A percentile compares a stretch with the other conserved stretches of the same genome.
These are phyloP conservation scores for Cercocebus atys DNA, from an alignment of 2,113 vertebrate species.

Conservation along the genomic window DNA sequence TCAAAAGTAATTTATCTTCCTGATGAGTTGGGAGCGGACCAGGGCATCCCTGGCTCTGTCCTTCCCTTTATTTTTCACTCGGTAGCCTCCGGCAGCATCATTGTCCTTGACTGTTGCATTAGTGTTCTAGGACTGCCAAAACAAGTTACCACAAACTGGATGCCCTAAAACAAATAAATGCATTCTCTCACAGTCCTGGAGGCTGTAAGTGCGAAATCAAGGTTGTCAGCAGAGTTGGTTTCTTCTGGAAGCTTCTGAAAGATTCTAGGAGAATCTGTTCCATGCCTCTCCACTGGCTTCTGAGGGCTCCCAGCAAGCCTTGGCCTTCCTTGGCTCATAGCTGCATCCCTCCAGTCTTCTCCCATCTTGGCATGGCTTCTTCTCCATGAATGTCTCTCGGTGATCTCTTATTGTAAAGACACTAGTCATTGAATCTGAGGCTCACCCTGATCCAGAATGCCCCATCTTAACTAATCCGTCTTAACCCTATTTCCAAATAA, in stretches of 20 bases:
- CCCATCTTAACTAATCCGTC: neutral
- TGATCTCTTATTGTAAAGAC: neutral
- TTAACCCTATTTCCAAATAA: neutral
- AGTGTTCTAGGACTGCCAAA: accelerated
- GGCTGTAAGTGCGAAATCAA: neutral
- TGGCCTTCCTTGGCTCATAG: neutral
- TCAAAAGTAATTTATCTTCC: too few relatives aligned
- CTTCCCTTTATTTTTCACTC: too few relatives aligned
- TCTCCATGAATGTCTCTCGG: neutral
- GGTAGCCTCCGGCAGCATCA: accelerated
- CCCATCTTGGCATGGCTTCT: neutral
- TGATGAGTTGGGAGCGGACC: neutral
- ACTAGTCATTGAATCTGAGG: neutral
- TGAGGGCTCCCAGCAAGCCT: neutral
- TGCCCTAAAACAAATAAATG: neutral
- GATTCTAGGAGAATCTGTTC: neutral
- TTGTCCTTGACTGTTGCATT: accelerated
- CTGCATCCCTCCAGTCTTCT: neutral
- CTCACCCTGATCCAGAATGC: neutral
- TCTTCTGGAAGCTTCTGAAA: neutral
- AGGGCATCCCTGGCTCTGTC: neutral
- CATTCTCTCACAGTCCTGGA: neutral
- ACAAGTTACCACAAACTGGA: neutral
- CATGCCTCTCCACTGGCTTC: neutral
- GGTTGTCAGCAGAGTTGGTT: neutral